Conservation (phyloP, 2,888 invertebrate genomes). For the Phymatocera aterrima region DNA sequence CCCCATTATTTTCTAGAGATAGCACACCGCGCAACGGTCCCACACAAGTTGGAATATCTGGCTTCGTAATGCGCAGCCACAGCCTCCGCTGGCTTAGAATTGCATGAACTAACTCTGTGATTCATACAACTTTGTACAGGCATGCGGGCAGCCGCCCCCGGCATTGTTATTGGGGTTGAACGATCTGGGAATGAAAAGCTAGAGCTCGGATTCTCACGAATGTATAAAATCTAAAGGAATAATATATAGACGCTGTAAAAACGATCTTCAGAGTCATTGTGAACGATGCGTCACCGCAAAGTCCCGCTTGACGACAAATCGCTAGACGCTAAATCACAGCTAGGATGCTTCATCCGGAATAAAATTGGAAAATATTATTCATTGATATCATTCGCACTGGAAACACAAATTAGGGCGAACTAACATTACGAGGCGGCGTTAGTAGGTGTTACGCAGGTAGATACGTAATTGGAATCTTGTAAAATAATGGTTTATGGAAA, state of each 20-base stretch:
- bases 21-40: background rate
- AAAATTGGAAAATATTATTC: background rate
- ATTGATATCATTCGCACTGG: background rate
- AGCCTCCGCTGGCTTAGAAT: conserved; percentile 1
- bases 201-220: background rate
- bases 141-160: conserved; percentile 11
- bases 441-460: no score
- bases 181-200: background rate
- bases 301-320: background rate
- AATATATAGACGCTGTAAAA: background rate
- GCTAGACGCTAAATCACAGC: background rate
- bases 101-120: conserved; percentile 20
- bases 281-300: background rate
- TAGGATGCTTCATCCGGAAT: background rate
- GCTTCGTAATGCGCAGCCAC: background rate
- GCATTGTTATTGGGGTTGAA: conserved; percentile 18
- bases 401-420: background rate
- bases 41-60: conserved; percentile 17
- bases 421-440: background rate
- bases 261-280: background rate
- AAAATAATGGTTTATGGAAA: background rate
- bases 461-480: background rate
- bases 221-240: background rate
- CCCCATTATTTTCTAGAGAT: conserved; percentile 17
- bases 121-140: background rate